Percentiles rank a stretch among this genome's conserved stretches.
Evolutionary conservation across 2,888 invertebrate genomes (phyloP).

Genomic region (Automeris io): DNA sequence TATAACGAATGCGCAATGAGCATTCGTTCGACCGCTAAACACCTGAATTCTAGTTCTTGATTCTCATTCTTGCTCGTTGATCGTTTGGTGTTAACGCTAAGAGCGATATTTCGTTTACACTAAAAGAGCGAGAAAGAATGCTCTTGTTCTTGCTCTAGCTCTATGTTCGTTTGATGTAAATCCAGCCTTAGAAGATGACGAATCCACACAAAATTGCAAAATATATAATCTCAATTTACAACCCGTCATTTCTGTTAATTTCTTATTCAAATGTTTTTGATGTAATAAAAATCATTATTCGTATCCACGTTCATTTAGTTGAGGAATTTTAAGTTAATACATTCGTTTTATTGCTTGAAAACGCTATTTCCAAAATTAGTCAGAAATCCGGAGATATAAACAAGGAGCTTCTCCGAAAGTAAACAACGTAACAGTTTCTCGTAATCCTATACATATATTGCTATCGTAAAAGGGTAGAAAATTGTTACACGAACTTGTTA

Average conservation of each 20-base stretch:
- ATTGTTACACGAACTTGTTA: too few relatives aligned
- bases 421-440: constrained; percentile 47
- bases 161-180: too few relatives aligned
- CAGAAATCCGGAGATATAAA: constrained; percentile 28
- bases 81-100: too few relatives aligned
- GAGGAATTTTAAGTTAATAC: constrained; percentile 7
- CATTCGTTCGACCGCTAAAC: too few relatives aligned
- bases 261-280: neutral
- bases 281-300: neutral
- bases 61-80: too few relatives aligned
- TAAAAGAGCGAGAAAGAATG: too few relatives aligned
- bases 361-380: constrained; percentile 31
- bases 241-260: constrained; percentile 20
- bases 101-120: too few relatives aligned
- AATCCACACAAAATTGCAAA: too few relatives aligned
- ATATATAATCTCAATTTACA: constrained; percentile 34
- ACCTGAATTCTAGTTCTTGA: too few relatives aligned
- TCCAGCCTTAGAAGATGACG: too few relatives aligned
- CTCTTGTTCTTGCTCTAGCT: too few relatives aligned
- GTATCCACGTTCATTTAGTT: neutral
- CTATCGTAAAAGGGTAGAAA: constrained; percentile 43
- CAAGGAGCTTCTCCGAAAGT: constrained; percentile 36
- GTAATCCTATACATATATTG: constrained; percentile 56
- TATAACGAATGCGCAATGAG: too few relatives aligned
- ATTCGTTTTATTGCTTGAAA: constrained; percentile 24